These are phyloP conservation scores for Drosophila gaucha DNA, from an alignment of 2,888 invertebrate species.

Conservation along the genomic window DNA sequence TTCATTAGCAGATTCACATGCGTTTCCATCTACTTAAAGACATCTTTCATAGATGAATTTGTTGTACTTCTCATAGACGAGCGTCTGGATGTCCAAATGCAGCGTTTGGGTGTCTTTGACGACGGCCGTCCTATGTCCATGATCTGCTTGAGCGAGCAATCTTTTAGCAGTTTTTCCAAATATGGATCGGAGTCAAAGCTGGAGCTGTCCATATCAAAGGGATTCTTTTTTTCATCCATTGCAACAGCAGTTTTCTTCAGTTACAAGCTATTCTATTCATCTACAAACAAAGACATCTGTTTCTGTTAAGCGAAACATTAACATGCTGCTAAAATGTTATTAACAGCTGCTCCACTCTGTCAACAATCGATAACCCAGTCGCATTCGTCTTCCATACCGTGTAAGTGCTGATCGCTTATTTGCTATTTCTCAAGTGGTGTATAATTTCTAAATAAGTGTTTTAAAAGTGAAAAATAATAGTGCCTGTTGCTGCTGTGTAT, in stretches of 20 bases:
- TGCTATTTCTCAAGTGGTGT: background rate
- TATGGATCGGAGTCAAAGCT: conserved; percentile 83
- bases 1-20: conserved; percentile 96
- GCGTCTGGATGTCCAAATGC: conserved; percentile 99
- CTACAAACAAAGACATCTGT: conserved; percentile 21
- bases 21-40: conserved; percentile 99
- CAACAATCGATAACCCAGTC: background rate
- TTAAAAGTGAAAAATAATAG: too few relatives aligned
- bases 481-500: background rate
- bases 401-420: background rate
- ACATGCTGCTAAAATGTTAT: conserved; percentile 3
- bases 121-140: conserved; percentile 96
- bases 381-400: background rate
- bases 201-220: conserved; percentile 83
- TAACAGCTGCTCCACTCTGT: conserved; percentile 6
- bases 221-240: conserved; percentile 64
- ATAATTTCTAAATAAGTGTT: background rate
- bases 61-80: conserved; percentile 99
- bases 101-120: conserved; percentile 96
- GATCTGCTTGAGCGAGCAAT: conserved; percentile 94
- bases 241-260: background rate
- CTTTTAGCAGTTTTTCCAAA: conserved; percentile 85
- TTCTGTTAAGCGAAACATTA: background rate
- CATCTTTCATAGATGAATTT: conserved; percentile 99
- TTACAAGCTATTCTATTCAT: conserved; percentile 5